phyloP scores from a whole-genome alignment of 2,113 vertebrate genomes.

The Coreoperca whiteheadi region DNA sequence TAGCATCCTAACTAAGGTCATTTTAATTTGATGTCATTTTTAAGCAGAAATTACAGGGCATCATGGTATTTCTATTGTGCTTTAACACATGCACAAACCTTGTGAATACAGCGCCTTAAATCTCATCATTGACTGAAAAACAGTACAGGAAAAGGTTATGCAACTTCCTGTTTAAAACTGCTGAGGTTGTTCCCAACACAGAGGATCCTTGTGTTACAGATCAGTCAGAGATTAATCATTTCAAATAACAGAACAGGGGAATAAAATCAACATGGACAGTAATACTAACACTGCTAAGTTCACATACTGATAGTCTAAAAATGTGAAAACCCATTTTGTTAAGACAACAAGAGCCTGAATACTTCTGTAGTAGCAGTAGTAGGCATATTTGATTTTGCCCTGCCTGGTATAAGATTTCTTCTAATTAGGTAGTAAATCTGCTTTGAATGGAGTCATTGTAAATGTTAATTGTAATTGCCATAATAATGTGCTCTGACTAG shows the following conservation, averaged over 20 bases:
- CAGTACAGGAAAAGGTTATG: conserved; percentile 43
- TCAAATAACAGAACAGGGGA: neutral
- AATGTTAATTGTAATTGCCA: neutral
- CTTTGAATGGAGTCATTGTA: neutral
- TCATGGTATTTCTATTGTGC: neutral
- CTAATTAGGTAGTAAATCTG: neutral
- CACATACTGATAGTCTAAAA: neutral
- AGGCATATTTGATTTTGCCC: neutral
- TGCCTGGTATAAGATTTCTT: neutral
- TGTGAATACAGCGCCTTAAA: neutral
- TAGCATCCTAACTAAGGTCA: too few species aligned
- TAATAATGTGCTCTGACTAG: neutral
- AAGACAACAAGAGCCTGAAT: neutral
- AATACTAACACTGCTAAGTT: neutral
- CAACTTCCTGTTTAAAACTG: conserved; percentile 63
- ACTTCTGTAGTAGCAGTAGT: too few species aligned
- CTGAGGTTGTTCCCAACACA: conserved; percentile 17
- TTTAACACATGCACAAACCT: neutral
- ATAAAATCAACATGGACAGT: neutral
- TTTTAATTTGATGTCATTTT: neutral
- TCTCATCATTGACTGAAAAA: conserved; percentile 3
- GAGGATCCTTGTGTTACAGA: neutral
- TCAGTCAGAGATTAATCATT: neutral
- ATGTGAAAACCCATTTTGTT: neutral
- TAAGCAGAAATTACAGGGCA: neutral